phyloP scores from a whole-genome alignment of 2,888 invertebrate species.

The Megaustenia siamemsis region DNA sequence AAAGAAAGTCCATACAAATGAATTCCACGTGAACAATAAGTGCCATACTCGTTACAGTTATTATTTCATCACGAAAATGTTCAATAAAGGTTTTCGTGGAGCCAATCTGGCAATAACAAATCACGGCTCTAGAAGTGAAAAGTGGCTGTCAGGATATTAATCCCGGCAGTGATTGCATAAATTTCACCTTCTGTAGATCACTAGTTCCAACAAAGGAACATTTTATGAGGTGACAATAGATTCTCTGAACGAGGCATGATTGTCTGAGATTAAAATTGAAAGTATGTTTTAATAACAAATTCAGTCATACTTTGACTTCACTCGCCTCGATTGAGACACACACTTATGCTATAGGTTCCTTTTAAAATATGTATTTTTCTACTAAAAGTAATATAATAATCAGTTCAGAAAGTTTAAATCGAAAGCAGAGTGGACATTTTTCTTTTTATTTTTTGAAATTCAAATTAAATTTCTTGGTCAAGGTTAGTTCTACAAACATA shows the following conservation, averaged over 20 bases:
- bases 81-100: background rate
- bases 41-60: background rate
- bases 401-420: too few relatives aligned
- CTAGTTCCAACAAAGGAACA: background rate
- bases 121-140: background rate
- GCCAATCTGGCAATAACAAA: background rate
- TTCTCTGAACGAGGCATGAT: background rate
- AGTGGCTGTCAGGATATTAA: background rate
- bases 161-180: background rate
- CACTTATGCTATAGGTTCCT: too few relatives aligned
- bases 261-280: background rate
- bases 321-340: too few relatives aligned
- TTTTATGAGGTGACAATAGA: background rate
- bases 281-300: background rate
- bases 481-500: too few relatives aligned
- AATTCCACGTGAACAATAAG: background rate
- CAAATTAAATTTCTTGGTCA: too few relatives aligned
- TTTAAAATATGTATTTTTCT: too few relatives aligned
- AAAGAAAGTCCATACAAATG: background rate
- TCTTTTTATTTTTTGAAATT: too few relatives aligned
- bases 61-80: background rate
- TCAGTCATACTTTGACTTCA: too few relatives aligned
- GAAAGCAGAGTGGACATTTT: too few relatives aligned
- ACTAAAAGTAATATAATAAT: too few relatives aligned
- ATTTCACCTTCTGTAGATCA: background rate